Conservation (phyloP, 2,113 vertebrate species). For the Aegotheles bennettii region DNA sequence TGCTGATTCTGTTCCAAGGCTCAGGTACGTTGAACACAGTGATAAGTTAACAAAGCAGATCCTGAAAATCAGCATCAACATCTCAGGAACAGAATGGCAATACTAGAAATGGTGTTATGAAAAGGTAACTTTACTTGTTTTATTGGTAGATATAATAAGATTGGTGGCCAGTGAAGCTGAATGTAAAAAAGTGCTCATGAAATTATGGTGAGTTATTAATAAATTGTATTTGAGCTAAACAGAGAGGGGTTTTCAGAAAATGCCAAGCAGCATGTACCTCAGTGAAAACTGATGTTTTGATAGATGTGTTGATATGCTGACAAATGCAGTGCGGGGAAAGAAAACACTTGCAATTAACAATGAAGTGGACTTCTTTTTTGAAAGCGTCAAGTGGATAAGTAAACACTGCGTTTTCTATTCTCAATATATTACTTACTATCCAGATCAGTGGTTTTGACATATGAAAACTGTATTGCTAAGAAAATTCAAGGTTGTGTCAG, state of each 20-base stretch:
- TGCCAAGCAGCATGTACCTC: background rate
- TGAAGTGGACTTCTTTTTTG: too few species aligned
- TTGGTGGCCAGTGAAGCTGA: background rate
- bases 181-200: background rate
- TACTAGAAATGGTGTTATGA: background rate
- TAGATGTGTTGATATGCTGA: background rate
- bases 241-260: background rate
- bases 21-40: background rate
- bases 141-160: background rate
- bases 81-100: background rate
- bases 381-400: background rate
- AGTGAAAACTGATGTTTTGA: background rate
- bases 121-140: background rate
- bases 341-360: background rate
- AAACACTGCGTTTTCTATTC: background rate
- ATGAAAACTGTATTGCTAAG: background rate
- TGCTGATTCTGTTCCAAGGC: background rate
- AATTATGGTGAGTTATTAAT: background rate
- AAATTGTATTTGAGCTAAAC: background rate
- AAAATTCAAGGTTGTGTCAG: background rate
- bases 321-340: background rate
- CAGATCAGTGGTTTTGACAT: background rate
- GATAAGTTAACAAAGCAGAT: background rate
- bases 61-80: background rate
- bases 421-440: background rate